Evolutionary conservation across 2,113 vertebrate species (phyloP), one percentile per base, ranked within the genome.

Genomic region (Rhagologus leucostigma): DNA sequence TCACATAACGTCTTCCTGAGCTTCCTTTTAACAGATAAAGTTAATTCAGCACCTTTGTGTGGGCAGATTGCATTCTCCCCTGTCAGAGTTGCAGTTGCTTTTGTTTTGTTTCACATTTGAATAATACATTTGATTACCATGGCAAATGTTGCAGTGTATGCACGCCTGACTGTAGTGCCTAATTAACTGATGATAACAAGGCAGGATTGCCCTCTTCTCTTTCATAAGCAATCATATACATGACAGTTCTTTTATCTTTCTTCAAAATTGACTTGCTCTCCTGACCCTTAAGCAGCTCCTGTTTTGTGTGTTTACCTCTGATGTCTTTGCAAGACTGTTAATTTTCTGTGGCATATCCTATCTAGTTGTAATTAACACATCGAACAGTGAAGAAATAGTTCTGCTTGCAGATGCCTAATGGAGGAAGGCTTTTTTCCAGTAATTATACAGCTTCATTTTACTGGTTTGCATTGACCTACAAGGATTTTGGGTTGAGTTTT

Each of bases 181-280:
- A 98, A 99, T 98, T 98, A 98, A 97, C 98, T 97, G 98, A 97
- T 97, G 98, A 98, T 98, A 98, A 98, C 97, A 97, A 98, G 98
- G 96, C 97, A 96, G 97, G 93, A 91, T 96, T 97, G 97, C 98
- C 98, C 98, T 98, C 96, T 97, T 98, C 95, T 97, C 97, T 98
- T 98, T 97, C 98, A 75, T 77, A 91, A 95, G 97, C 97, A 96
- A 91, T 97, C 97, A 95, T 87, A 91, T 97, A 98, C 97, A 95
- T 95, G 98, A 97, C 97, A 96, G 97, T 97, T 98, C 98, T 98
- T 98, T 98, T 98, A 98, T 98, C 98, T 98, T 93, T 93, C 96
- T 95, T 97, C 97, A 96, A 83, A 98, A 98, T 95, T 98, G 98
- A 98, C 98, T 98, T 97, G 98, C 97, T 98, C 97, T 98, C 91